These are phyloP conservation scores for Picus viridis DNA, from an alignment of 2,797 vertebrate species.

Conservation along the genomic window DNA sequence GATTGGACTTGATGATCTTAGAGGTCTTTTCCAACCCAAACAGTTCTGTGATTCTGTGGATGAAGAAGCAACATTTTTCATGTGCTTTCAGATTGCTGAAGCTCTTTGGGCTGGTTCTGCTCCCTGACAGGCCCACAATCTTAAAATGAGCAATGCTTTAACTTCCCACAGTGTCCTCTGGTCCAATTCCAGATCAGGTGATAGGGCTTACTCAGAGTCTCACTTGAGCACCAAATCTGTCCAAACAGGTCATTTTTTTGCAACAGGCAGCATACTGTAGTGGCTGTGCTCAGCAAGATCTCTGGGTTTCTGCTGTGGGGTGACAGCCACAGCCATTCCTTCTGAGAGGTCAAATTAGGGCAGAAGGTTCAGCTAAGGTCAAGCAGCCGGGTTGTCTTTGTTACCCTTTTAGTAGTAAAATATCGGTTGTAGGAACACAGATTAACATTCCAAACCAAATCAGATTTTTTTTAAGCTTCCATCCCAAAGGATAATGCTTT, in stretches of 20 bases:
- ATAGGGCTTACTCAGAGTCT: conserved; percentile 19
- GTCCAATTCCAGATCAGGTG: background rate
- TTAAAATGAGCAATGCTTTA: background rate
- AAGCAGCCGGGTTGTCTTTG: accelerated
- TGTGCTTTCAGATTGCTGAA: background rate
- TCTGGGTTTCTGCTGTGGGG: background rate
- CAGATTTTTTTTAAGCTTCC: conserved; percentile 18
- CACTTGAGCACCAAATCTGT: background rate
- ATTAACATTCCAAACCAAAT: conserved; percentile 37
- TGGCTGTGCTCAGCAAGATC: background rate
- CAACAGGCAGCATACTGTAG: background rate
- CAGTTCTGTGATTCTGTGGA: no score
- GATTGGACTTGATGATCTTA: no score
- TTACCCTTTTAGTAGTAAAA: background rate
- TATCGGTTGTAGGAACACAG: background rate
- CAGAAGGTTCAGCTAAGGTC: conserved; percentile 18
- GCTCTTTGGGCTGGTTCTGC: background rate
- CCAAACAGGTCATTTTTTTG: conserved; percentile 9
- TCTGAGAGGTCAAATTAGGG: background rate
- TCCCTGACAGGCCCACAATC: background rate
- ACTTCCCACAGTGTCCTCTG: background rate
- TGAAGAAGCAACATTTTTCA: background rate
- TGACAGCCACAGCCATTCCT: background rate
- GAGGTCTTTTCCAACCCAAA: no score
- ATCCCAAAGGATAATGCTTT: conserved; percentile 32